These are phyloP conservation scores for Drosophila kikkawai DNA, from an alignment of 1,140 invertebrate genomes.

Conservation along the genomic window DNA sequence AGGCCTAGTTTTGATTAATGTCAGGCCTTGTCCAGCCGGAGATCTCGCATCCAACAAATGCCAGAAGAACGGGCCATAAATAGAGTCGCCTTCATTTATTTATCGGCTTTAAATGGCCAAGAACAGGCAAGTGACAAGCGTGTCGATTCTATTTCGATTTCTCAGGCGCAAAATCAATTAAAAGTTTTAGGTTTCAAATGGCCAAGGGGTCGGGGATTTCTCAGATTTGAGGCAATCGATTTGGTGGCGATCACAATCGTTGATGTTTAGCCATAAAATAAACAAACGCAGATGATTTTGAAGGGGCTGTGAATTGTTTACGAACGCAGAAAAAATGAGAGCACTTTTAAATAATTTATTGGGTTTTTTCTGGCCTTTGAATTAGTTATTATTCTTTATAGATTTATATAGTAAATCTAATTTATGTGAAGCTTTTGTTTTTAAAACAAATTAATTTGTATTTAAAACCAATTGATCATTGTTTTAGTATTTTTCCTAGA, in stretches of 20 bases:
- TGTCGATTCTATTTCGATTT: constrained; percentile 42
- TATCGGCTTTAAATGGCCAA: constrained; percentile 53
- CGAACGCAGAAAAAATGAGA: not conserved
- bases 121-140: constrained; percentile 41
- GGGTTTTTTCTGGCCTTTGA: not conserved
- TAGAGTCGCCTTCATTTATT: constrained; percentile 57
- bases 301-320: constrained; percentile 15
- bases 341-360: not conserved
- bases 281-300: constrained; percentile 15
- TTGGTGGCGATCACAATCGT: constrained; percentile 33
- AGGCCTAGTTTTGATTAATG: constrained; percentile 33
- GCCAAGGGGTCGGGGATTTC: not conserved
- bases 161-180: constrained; percentile 43
- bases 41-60: constrained; percentile 17
- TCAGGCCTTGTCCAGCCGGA: constrained; percentile 12
- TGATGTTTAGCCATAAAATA: constrained; percentile 33
- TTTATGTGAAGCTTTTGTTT: not conserved
- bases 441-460: not conserved
- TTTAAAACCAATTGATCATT: not conserved
- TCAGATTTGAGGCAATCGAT: constrained; percentile 41
- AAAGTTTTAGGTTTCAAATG: constrained; percentile 41
- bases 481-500: not conserved
- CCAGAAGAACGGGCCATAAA: constrained; percentile 52
- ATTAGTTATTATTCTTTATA: not conserved
- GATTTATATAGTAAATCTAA: not conserved